Evolutionary conservation across 1,140 invertebrate genomes (phyloP), one percentile per base, ranked within the genome.

Genomic region (Oncopodura yosiiana): DNA sequence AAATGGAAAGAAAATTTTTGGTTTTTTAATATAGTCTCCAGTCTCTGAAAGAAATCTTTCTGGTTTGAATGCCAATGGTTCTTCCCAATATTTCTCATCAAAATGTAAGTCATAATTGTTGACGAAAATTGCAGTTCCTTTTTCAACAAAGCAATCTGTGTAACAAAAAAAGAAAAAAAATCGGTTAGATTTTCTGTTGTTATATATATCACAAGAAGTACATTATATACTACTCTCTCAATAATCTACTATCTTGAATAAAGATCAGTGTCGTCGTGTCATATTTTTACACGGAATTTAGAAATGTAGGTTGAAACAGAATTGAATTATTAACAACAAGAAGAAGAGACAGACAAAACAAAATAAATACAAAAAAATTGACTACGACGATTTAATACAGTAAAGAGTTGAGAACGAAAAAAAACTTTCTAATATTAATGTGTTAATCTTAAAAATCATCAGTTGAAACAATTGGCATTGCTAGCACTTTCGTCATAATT

Each of bases 41-140:
- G 49, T 45, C n/a, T 50, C 51, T 16, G 54, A 55, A 16, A 89
- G 63, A 68, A 90, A 91, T 64, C 87, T 68, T 66, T 81, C 74
- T 12, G 86, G 81, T 65, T 79, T 71, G 73, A 91, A 87, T 66
- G 78, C 70, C 56, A 79, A 64, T 8, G 90, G 80, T 11, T 72
- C 62, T 53, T 81, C 70, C 88, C 88, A 93, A 36, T 83, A 77
- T 27, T 82, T 73, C 0, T 77, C 70, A 12, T 80, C 83, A 66
- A 79, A 82, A 67, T 92, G 89, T 18, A 93, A 67, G 38, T 86
- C 81, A 68, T 86, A 89, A 56, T 89, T 92, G 66, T 94, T 93
- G 26, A 93, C 77, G 64, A 94, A 87, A 1, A 93, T 77, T 34
- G 90, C 76, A 0, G 86, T 87, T 18, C 83, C 86, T 66, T 86